phyloP scores from a whole-genome alignment of 2,888 invertebrate species.

The Tenthredo mesomela region DNA sequence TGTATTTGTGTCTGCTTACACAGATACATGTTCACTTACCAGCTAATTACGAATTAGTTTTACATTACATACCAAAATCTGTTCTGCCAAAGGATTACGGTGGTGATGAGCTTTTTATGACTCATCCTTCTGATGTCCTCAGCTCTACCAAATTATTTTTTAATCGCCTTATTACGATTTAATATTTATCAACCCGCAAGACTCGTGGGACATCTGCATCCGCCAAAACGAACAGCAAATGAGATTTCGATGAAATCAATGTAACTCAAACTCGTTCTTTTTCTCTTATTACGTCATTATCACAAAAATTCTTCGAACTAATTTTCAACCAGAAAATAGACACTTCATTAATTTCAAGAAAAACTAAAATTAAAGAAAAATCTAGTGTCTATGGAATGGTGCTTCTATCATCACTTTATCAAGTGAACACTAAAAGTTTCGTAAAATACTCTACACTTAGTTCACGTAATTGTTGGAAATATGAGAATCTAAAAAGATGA shows the following conservation, averaged over 20 bases:
- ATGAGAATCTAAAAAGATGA: too few relatives aligned
- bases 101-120: slow-evolving; percentile 79
- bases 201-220: background rate
- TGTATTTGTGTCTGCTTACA: background rate
- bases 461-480: too few relatives aligned
- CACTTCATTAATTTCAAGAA: too few relatives aligned
- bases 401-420: too few relatives aligned
- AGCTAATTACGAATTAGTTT: slow-evolving; percentile 53
- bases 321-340: too few relatives aligned
- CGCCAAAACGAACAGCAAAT: too few relatives aligned
- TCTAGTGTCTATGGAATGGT: too few relatives aligned
- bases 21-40: background rate
- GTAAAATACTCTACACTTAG: too few relatives aligned
- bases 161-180: background rate
- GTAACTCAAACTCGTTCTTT: background rate
- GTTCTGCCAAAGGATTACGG: slow-evolving; percentile 76
- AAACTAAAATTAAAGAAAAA: too few relatives aligned
- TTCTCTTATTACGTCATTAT: too few relatives aligned
- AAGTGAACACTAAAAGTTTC: too few relatives aligned
- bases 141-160: background rate
- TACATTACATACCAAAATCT: background rate
- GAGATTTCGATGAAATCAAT: background rate
- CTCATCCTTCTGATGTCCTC: background rate
- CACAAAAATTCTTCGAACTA: too few relatives aligned
- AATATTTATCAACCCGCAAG: background rate